These are phyloP conservation scores for Litocranius walleri DNA, from an alignment of 2,113 vertebrate genomes.

Conservation along the genomic window DNA sequence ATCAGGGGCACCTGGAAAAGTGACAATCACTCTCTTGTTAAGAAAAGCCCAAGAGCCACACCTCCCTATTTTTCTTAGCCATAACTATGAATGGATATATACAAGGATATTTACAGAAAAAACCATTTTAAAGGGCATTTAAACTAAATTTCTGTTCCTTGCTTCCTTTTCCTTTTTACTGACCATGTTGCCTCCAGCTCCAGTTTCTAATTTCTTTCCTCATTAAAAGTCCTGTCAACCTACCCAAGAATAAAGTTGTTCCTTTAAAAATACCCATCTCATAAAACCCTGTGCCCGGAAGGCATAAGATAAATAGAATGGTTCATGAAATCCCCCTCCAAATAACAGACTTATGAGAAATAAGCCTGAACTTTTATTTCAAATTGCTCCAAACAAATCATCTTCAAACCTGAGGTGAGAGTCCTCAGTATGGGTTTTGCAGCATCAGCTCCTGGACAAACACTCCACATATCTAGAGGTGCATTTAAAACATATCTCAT, in stretches of 20 bases:
- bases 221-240: slow-evolving; percentile 58
- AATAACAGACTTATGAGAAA: slow-evolving; percentile 63
- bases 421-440: neutral
- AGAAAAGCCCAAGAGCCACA: neutral
- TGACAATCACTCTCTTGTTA: neutral
- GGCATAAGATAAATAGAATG: slow-evolving; percentile 41
- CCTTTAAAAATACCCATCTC: slow-evolving; percentile 59
- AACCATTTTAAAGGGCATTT: neutral
- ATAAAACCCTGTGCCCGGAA: slow-evolving; percentile 48
- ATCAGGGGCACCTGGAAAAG: neutral
- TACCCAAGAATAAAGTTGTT: slow-evolving; percentile 51
- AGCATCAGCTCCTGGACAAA: neutral
- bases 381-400: slow-evolving; percentile 55
- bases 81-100: neutral
- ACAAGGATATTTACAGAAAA: neutral
- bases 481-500: neutral
- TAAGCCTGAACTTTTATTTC: slow-evolving; percentile 55
- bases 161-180: neutral
- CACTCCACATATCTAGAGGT: neutral
- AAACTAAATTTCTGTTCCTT: neutral
- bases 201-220: slow-evolving; percentile 64
- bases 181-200: slow-evolving; percentile 42
- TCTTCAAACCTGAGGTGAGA: slow-evolving; percentile 13
- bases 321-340: slow-evolving; percentile 54
- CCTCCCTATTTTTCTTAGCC: neutral